These are phyloP conservation scores for Ammospiza nelsoni DNA, from an alignment of 2,113 vertebrate genomes.

Conservation along the genomic window DNA sequence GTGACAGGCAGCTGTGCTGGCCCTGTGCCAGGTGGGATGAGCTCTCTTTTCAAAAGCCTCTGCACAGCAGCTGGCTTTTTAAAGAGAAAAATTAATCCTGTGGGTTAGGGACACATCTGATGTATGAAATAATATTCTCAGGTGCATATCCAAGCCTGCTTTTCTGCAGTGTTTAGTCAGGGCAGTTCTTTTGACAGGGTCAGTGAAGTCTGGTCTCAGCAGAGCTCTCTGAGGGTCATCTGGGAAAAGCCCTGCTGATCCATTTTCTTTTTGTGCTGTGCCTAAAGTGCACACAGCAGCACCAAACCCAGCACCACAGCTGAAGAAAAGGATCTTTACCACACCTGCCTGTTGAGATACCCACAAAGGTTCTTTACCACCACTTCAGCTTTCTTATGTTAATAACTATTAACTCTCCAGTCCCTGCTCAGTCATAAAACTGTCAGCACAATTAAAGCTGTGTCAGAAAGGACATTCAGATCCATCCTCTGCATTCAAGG, in stretches of 20 bases:
- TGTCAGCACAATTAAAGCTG: background rate
- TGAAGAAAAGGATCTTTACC: background rate
- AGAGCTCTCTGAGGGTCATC: background rate
- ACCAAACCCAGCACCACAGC: background rate
- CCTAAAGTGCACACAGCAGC: background rate
- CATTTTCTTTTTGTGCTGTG: background rate
- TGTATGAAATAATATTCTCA: background rate
- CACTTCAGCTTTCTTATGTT: background rate
- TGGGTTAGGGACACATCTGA: background rate
- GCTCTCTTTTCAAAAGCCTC: background rate
- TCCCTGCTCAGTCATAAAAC: background rate
- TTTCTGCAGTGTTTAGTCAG: background rate
- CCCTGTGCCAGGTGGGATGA: background rate
- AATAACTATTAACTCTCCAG: background rate
- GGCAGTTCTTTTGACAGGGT: background rate
- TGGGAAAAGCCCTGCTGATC: background rate
- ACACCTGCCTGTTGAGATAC: background rate
- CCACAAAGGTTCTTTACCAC: background rate
- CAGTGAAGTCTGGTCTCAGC: background rate
- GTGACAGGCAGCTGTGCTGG: constrained; percentile 51
- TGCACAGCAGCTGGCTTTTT: background rate
- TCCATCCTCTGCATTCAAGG: background rate
- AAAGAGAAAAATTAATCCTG: background rate
- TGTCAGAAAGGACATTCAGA: background rate
- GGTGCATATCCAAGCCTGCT: background rate